Evolutionary conservation across 2,888 invertebrate genomes (phyloP).

Genomic region (Tromatobia lineatoria): DNA sequence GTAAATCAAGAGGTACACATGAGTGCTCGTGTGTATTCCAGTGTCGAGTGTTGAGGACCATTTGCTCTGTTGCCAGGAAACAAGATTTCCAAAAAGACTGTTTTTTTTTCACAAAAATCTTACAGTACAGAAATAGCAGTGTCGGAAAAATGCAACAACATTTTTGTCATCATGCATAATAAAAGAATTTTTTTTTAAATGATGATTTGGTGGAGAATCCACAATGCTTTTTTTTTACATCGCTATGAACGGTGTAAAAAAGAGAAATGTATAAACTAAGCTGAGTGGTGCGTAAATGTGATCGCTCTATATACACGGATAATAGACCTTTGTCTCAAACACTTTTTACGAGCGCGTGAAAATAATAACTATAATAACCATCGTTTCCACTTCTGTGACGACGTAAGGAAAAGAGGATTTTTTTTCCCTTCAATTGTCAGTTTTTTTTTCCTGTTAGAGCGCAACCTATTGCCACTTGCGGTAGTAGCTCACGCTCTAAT

Average conservation of each 20-base stretch:
- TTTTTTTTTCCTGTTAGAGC: background rate
- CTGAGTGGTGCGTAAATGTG: background rate
- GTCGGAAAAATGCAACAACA: background rate
- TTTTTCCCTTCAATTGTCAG: background rate
- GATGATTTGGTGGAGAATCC: background rate
- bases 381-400: background rate
- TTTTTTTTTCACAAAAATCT: background rate
- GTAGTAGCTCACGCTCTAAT: slow-evolving; percentile 24
- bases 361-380: background rate
- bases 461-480: background rate
- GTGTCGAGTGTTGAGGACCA: background rate
- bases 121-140: background rate
- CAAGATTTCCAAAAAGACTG: background rate
- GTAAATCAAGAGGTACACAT: slow-evolving; percentile 22
- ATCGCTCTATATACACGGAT: slow-evolving; percentile 10
- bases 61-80: background rate
- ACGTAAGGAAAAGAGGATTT: background rate
- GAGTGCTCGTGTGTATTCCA: background rate
- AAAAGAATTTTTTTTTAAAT: background rate
- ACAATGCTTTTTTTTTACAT: background rate
- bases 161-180: background rate
- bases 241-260: background rate
- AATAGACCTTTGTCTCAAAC: background rate
- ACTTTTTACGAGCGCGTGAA: background rate
- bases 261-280: background rate